phyloP scores from a whole-genome alignment of 92 coral and sea anemone species.

The Meandrina meandrites region DNA sequence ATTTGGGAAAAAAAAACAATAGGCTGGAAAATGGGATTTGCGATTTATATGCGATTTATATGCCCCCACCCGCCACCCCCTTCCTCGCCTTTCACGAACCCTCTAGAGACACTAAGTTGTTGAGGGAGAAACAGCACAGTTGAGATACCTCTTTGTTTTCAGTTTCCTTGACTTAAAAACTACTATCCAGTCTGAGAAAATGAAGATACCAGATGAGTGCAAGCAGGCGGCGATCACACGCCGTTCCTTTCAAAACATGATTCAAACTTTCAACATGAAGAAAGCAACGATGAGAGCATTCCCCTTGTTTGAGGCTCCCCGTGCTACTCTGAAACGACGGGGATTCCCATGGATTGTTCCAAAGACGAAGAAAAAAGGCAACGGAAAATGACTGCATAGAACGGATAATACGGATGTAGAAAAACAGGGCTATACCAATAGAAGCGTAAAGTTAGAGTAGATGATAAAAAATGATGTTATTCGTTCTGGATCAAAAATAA shows the following conservation, averaged over 20 bases:
- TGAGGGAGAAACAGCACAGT: not conserved
- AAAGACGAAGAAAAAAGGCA: not conserved
- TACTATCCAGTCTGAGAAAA: not conserved
- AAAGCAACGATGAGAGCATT: not conserved
- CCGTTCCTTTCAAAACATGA: not conserved
- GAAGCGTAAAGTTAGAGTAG: not conserved
- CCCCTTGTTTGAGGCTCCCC: not conserved
- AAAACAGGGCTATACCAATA: not conserved
- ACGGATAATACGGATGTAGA: not conserved
- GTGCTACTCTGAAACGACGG: not conserved
- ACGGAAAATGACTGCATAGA: not conserved
- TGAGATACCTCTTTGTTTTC: not conserved
- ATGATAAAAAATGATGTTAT: not conserved
- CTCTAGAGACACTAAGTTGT: too few species aligned
- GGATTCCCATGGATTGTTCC: slow-evolving; percentile 4
- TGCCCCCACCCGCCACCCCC: too few species aligned
- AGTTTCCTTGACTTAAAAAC: slow-evolving; percentile 9
- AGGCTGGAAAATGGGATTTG: too few species aligned
- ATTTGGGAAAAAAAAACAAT: too few species aligned
- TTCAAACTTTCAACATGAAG: not conserved
- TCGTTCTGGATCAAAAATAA: not conserved
- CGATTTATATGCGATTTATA: too few species aligned
- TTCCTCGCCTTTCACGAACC: too few species aligned
- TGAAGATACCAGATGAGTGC: slow-evolving; percentile 5
- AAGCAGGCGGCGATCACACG: not conserved